A percentile compares a stretch with the other conserved stretches of the same genome.
Evolutionary conservation across 1,140 invertebrate genomes (phyloP).

Genomic region (Drosophila fuyamai): DNA sequence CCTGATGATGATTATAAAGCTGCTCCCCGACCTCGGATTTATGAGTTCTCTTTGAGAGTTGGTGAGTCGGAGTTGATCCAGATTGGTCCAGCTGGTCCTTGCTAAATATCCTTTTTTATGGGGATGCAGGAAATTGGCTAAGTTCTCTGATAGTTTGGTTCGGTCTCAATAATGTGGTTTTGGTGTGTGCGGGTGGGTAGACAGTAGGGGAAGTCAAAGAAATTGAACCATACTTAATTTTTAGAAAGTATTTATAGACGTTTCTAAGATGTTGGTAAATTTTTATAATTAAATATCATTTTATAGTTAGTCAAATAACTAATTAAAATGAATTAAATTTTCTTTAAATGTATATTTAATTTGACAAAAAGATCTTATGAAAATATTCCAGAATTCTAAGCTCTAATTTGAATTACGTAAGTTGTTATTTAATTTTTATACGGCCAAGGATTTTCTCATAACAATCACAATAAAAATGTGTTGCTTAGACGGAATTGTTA

Average conservation of each 20-base stretch:
- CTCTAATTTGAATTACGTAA: background rate
- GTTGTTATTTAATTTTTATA: background rate
- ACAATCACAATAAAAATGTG: no score
- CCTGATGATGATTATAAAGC: constrained; percentile 54
- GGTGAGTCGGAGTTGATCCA: constrained; percentile 24
- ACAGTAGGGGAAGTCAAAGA: no score
- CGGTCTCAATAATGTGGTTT: constrained; percentile 5
- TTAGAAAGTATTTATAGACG: no score
- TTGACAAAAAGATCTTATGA: no score
- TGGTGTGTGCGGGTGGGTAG: background rate
- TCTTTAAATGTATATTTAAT: no score
- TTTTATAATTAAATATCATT: no score
- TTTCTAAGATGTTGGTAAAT: no score
- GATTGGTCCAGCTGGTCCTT: constrained; percentile 32
- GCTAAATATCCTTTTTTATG: constrained; percentile 37
- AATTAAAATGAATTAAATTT: no score
- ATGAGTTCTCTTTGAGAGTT: constrained; percentile 17
- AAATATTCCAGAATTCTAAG: no score
- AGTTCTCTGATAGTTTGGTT: constrained; percentile 25
- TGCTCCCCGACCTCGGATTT: constrained; percentile 38
- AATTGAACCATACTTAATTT: no score
- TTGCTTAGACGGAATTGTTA: background rate
- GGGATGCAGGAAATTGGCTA: constrained; percentile 18
- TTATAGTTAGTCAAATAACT: no score
- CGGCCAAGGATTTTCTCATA: background rate